Percentiles rank a stretch among this genome's conserved stretches.
These are phyloP conservation scores for Ecliptopera silaceata DNA, from an alignment of 2,888 invertebrate species.

Conservation along the genomic window DNA sequence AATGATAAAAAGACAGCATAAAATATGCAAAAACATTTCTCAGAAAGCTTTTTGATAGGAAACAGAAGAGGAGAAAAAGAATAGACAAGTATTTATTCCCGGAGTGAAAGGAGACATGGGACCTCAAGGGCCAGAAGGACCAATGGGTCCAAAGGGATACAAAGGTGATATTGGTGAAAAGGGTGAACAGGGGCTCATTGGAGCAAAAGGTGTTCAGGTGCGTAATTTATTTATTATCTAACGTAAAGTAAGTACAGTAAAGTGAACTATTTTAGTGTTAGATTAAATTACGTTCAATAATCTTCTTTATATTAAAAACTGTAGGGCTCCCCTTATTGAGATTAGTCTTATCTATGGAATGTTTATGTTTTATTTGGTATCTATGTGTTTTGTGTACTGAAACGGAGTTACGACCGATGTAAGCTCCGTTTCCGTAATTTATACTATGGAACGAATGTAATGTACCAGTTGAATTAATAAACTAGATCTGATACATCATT, in stretches of 20 bases:
- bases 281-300: no score
- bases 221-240: slow-evolving; percentile 3
- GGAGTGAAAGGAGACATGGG: slow-evolving; percentile 58
- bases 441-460: no score
- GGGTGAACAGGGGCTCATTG: slow-evolving; percentile 75
- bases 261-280: no score
- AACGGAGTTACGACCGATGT: no score
- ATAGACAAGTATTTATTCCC: slow-evolving; percentile 47
- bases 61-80: slow-evolving; percentile 49
- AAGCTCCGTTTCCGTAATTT: no score
- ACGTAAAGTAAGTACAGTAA: neutral
- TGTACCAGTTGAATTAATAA: no score
- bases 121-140: slow-evolving; percentile 71
- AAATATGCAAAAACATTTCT: slow-evolving; percentile 30
- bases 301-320: no score
- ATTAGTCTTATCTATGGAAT: no score
- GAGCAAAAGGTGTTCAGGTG: slow-evolving; percentile 73
- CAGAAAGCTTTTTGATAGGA: slow-evolving; percentile 59
- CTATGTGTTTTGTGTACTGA: no score
- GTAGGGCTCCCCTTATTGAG: no score
- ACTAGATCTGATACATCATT: no score
- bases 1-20: neutral
- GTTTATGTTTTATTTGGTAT: no score
- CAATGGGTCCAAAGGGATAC: slow-evolving; percentile 80
- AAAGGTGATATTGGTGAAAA: slow-evolving; percentile 82